Evolutionary conservation across 2,113 vertebrate species (phyloP).

Genomic region (Chinchilla lanigera): DNA sequence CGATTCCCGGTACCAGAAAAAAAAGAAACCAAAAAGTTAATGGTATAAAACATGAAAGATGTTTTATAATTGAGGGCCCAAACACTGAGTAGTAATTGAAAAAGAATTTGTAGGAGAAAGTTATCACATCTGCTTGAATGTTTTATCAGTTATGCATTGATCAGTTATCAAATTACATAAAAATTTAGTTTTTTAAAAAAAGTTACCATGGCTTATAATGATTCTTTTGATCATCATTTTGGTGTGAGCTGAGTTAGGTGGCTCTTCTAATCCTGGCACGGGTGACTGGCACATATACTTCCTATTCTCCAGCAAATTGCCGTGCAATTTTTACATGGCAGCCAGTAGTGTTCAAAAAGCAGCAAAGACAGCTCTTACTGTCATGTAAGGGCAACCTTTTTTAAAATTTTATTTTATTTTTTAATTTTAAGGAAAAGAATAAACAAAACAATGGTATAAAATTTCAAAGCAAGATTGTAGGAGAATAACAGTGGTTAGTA

Average conservation of each 20-base stretch:
- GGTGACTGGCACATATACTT: not conserved
- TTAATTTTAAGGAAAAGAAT: too few species aligned
- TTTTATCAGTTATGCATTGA: not conserved
- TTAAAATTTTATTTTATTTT: not conserved
- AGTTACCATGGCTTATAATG: not conserved
- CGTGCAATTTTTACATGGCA: not conserved
- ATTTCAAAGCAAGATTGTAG: too few species aligned
- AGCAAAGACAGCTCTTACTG: not conserved
- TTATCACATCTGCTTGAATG: not conserved
- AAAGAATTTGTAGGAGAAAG: slow-evolving; percentile 30
- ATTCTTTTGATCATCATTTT: not conserved
- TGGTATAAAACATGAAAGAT: not conserved
- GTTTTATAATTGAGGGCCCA: not conserved
- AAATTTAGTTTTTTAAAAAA: not conserved
- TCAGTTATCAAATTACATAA: not conserved
- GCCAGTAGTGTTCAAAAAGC: not conserved
- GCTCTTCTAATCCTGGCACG: not conserved
- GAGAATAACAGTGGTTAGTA: too few species aligned
- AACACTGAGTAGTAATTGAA: not conserved
- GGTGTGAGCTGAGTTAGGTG: not conserved
- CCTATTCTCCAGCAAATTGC: not conserved
- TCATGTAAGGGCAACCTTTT: not conserved
- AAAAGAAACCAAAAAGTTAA: slow-evolving; percentile 59
- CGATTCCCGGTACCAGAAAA: too few species aligned
- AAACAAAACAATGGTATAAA: too few species aligned